A percentile compares a stretch with the other conserved stretches of the same genome.
These are phyloP conservation scores for Dolichopus griseipennis DNA, from an alignment of 2,888 invertebrate genomes.

Conservation along the genomic window DNA sequence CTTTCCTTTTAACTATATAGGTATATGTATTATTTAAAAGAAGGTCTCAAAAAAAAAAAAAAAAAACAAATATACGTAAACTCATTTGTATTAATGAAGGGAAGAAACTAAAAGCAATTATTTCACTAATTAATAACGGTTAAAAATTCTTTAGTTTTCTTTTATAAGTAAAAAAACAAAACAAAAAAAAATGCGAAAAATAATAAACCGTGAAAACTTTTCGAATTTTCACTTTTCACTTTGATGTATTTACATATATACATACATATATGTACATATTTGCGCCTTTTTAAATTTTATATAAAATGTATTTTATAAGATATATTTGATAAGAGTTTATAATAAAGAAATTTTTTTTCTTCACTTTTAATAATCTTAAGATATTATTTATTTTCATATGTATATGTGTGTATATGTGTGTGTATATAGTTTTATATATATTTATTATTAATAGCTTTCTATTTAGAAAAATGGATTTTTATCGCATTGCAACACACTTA, in stretches of 20 bases:
- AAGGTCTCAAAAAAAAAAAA: background rate
- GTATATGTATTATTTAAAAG: no score
- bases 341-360: no score
- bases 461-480: background rate
- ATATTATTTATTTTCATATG: no score
- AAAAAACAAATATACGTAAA: background rate
- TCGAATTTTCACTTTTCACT: background rate
- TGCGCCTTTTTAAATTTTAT: no score
- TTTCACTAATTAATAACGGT: slow-evolving; percentile 1
- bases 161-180: background rate
- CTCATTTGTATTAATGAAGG: slow-evolving; percentile 6
- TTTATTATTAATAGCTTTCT: background rate
- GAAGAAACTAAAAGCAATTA: slow-evolving; percentile 6
- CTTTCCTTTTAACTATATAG: background rate
- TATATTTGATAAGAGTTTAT: no score
- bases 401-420: no score
- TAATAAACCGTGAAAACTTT: background rate
- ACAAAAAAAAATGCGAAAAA: background rate
- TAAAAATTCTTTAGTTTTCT: background rate
- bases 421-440: background rate
- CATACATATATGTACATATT: no score
- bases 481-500: background rate
- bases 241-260: no score
- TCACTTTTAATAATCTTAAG: no score
- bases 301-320: no score